Percentiles rank a stretch among this genome's conserved stretches.
Evolutionary conservation across 2,113 vertebrate genomes (phyloP).

Genomic region (Gopherus evgoodei): DNA sequence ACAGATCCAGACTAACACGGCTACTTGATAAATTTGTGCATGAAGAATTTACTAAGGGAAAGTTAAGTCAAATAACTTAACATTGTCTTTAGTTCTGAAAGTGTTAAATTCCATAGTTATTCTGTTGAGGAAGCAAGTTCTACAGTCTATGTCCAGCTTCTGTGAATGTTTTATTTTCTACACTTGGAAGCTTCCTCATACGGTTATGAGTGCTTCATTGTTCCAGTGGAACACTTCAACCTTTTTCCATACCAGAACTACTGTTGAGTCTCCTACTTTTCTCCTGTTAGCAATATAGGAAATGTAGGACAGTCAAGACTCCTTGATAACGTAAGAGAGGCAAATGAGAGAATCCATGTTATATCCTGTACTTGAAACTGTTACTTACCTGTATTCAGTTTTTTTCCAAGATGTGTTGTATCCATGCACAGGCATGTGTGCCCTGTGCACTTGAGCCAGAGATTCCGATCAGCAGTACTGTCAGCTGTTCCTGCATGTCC

Average conservation of each 20-base stretch:
- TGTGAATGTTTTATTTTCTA: not conserved
- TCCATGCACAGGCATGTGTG: not conserved
- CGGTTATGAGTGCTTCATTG: not conserved
- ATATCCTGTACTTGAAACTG: not conserved
- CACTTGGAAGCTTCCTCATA: accelerated
- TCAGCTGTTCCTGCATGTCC: too few species aligned
- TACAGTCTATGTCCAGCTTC: not conserved
- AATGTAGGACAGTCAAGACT: not conserved
- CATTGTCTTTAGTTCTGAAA: not conserved
- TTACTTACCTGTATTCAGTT: not conserved
- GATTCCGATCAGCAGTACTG: not conserved
- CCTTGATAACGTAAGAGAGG: not conserved
- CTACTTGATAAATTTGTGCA: not conserved
- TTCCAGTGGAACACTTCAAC: not conserved
- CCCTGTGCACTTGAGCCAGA: not conserved
- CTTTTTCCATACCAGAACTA: not conserved
- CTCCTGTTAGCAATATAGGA: not conserved
- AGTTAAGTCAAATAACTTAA: not conserved
- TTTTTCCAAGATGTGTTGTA: not conserved
- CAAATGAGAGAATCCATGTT: not conserved
- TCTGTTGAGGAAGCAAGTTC: accelerated
- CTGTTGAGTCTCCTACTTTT: not conserved
- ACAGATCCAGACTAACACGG: too few species aligned
- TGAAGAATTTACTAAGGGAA: not conserved
- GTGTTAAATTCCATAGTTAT: not conserved